Base-by-base conservation (phyloP, 1,140 invertebrate genomes). In the Papilio polyxenes region DNA sequence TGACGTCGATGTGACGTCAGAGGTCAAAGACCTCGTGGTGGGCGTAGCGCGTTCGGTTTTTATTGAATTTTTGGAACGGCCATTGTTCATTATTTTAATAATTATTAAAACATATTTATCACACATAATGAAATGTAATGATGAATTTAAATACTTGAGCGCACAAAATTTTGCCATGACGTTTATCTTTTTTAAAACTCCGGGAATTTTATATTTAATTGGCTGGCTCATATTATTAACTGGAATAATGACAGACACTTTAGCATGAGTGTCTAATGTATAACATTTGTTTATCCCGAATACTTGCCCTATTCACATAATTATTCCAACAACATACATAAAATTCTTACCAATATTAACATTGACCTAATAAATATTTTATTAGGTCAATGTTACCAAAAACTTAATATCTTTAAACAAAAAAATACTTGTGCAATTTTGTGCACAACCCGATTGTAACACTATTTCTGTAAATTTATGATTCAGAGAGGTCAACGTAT, bases 1-100 rank as follows among this genome's bases (percentile, higher is more conserved):
- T 87, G 86, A 89, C 86, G 86, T 87, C 83, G 85, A 80, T 62
- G 83, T 89, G 89, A 88, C 88, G 89, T 90, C 88, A 86, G 83
- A 51, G 81, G 79, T 82, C 80, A 48, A 79, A 69, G 80, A 75
- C 80, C 80, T 75, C 56, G 15, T 31, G 15, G 77, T 79, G 77
- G 77, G 77, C 77, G 77, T 79, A 37, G 56, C 77, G 40, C 77
- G 77, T 79, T 79, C 56, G 77, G 53, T 79, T 79, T 44, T 79
- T 79, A n/a, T n/a, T 79, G 77, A 79, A 79, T 79, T 62, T 79
- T 79, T 79, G 62, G 23, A 72, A 59, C 51, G 15, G 77, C 56
- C 44, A 79, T 79, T 79, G 56, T 79, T 23, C 56, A 62, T 31
- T 37, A 72, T 72, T 72, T 72, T 15, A 37, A 40, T 40, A 72